phyloP scores from a whole-genome alignment of 2,888 invertebrate genomes.

The Synanthedon andrenaeformis region DNA sequence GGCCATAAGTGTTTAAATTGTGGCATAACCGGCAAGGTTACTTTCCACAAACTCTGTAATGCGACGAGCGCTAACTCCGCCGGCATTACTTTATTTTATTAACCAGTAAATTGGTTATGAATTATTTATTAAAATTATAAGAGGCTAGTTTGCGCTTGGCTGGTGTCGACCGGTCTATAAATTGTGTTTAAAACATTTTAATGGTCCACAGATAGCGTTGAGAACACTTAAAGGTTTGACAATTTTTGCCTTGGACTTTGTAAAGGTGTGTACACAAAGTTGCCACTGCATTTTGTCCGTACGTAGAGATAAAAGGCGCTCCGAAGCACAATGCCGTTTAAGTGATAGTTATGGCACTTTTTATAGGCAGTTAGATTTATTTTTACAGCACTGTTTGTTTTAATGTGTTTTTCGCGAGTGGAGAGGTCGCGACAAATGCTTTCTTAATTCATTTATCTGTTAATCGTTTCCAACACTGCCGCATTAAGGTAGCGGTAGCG shows the following conservation, averaged over 20 bases:
- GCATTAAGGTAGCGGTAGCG: not conserved
- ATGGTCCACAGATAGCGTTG: slow-evolving; percentile 15
- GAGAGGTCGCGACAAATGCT: slow-evolving; percentile 51
- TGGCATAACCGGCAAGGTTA: not conserved
- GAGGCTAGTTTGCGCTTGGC: slow-evolving; percentile 14
- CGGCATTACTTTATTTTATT: slow-evolving; percentile 1
- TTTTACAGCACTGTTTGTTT: slow-evolving; percentile 70
- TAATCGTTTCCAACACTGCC: slow-evolving; percentile 17
- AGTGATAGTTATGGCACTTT: slow-evolving; percentile 71
- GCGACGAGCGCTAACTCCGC: not conserved
- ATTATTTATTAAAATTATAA: slow-evolving; percentile 27
- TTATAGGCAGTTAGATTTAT: slow-evolving; percentile 71
- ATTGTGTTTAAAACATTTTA: slow-evolving; percentile 21
- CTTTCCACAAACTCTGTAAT: not conserved
- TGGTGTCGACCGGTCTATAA: slow-evolving; percentile 32
- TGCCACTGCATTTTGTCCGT: slow-evolving; percentile 37
- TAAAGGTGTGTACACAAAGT: slow-evolving; percentile 32
- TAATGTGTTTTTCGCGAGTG: slow-evolving; percentile 61
- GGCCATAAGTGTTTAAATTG: not conserved
- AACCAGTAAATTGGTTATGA: slow-evolving; percentile 12
- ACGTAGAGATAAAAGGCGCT: slow-evolving; percentile 44
- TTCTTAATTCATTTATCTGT: slow-evolving; percentile 39
- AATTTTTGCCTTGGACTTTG: slow-evolving; percentile 29
- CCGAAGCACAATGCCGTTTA: slow-evolving; percentile 57
- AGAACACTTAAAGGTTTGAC: slow-evolving; percentile 14